Conservation (phyloP, 2,888 invertebrate species). For the Drosophila niveifrons region DNA sequence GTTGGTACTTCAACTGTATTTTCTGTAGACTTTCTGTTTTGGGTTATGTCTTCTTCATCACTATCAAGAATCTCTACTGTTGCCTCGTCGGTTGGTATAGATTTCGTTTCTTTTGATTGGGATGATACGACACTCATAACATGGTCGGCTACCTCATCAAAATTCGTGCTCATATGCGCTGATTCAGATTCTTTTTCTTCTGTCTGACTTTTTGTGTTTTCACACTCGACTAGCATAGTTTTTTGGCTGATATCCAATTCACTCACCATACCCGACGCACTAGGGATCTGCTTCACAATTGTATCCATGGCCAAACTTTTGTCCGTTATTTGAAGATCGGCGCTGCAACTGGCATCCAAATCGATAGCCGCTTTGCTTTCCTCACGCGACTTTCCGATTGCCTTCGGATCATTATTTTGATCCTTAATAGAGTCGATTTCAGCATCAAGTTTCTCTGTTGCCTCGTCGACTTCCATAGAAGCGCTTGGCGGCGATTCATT, state of each 20-base stretch:
- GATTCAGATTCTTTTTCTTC: background rate
- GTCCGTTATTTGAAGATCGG: background rate
- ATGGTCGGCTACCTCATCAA: background rate
- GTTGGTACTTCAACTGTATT: background rate
- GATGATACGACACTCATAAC: background rate
- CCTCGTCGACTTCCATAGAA: background rate
- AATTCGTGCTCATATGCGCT: too few relatives aligned
- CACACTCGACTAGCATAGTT: background rate
- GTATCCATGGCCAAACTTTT: background rate
- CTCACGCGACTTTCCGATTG: background rate
- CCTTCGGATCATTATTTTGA: background rate
- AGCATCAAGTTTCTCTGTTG: background rate
- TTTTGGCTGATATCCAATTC: background rate
- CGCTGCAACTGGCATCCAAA: conserved; percentile 4
- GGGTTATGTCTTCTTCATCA: background rate
- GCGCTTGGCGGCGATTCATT: background rate
- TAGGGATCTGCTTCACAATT: too few relatives aligned
- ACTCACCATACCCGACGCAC: background rate
- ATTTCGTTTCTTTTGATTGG: background rate
- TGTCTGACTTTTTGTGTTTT: background rate
- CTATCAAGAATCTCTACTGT: conserved; percentile 1
- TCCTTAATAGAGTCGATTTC: background rate
- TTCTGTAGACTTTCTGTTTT: background rate
- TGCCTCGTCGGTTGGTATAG: background rate
- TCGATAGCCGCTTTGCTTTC: background rate